Base-by-base conservation (phyloP, 1,140 invertebrate genomes). In the Glossosoma conforme region DNA sequence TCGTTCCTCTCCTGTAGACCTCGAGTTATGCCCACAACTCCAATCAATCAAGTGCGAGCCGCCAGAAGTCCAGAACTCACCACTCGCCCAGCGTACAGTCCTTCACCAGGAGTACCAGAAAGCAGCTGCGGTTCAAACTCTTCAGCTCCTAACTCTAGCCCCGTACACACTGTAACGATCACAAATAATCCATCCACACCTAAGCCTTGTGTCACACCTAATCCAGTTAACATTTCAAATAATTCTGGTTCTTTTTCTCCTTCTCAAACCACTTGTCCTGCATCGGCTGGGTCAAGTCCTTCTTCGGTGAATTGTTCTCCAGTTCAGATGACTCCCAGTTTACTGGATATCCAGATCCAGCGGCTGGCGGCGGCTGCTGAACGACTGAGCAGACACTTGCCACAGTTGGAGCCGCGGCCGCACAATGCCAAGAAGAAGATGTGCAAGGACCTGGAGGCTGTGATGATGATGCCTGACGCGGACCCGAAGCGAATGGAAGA, bases 391-490 rank as follows among this genome's bases (percentile, higher is more conserved):
- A 82, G 86, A 64, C 85, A 85, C 55, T 70, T 97, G 56, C 90
- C 91, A 11, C 84, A 85, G 22, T 78, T 91, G 52, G 89, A 96
- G 63, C 88, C 91, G 2, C 92, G 93, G 62, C 86, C 87, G 1
- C 85, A 89, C 58, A 93, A 89, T 59, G 85, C 87, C 37, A 96
- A 96, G 64, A 96, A 95, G 74, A 91, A 90, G 64, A 87, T 93
- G 60, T 92, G 87, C 63, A 91, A 90, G 70, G 93, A 97, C 63
- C 74, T 96, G 52, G 91, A 97, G 80, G 75, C 87, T 64, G 86
- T 95, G 17, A 89, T 95, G 78, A 83, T 84, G 52, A 92, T 96
- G 87, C 78, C 86, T 5, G 90, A 93, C 60, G 83, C 83, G 43
- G 91, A 95, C 73, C 91, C 90, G 0, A 74, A 84, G 11, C 73